Percentiles rank a stretch among this genome's conserved stretches.
phyloP scores from a whole-genome alignment of 2,888 invertebrate species.

The Dyspetes luteomarginatus region DNA sequence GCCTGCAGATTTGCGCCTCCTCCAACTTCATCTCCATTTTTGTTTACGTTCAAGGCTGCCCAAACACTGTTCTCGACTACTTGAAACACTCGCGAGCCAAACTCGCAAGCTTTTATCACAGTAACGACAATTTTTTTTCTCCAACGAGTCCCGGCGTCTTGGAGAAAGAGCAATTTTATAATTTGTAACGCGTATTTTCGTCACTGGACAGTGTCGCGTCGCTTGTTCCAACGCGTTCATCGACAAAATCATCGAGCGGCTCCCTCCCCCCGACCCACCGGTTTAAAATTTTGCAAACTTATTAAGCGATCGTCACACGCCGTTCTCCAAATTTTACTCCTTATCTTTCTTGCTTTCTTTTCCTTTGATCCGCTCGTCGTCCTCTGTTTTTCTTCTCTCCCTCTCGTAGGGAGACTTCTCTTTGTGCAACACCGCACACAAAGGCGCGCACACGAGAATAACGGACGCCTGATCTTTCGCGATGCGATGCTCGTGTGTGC shows the following conservation, averaged over 20 bases:
- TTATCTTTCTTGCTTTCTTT: not conserved
- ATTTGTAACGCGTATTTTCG: not conserved
- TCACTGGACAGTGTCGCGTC: not conserved
- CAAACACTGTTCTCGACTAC: constrained; percentile 55
- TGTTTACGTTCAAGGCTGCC: constrained; percentile 66
- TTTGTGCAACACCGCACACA: no score
- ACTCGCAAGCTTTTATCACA: not conserved
- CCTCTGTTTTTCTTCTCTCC: no score
- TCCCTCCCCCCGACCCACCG: constrained; percentile 51
- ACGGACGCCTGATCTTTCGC: no score
- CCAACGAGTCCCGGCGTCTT: constrained; percentile 12
- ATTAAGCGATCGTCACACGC: not conserved
- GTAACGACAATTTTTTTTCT: not conserved
- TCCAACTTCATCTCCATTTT: constrained; percentile 79
- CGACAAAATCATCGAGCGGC: constrained; percentile 58
- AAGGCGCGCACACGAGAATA: no score
- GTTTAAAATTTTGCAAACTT: constrained; percentile 13
- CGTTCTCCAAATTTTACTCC: not conserved
- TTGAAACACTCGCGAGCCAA: constrained; percentile 17
- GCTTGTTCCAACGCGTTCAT: constrained; percentile 33
- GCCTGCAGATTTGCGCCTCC: constrained; percentile 79
- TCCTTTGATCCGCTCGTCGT: no score
- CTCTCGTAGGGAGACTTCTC: no score
- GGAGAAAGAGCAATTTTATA: not conserved
- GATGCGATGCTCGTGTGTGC: no score